A percentile compares a stretch with the other conserved stretches of the same genome.
These are phyloP conservation scores for Microtus oregoni DNA, from an alignment of 2,113 vertebrate genomes.

Conservation along the genomic window DNA sequence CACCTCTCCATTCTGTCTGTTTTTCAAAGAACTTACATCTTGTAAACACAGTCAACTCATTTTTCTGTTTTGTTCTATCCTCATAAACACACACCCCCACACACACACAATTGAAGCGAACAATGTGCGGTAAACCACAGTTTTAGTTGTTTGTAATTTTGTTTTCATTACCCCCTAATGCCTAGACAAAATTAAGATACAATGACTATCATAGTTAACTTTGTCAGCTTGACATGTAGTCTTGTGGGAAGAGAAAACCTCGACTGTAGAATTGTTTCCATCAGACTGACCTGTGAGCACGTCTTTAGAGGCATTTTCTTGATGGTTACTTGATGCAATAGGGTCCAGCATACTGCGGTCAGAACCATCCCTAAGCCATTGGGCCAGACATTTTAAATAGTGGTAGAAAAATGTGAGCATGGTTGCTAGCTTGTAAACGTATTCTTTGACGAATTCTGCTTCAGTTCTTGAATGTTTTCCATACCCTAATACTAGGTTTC, in stretches of 20 bases:
- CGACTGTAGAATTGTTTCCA: background rate
- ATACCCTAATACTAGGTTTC: too few relatives aligned
- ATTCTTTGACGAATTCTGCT: background rate
- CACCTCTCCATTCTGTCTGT: background rate
- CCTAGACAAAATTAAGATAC: background rate
- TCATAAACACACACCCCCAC: background rate
- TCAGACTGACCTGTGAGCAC: background rate
- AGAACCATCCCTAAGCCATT: background rate
- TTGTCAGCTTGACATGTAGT: background rate
- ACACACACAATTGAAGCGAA: background rate
- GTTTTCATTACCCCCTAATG: background rate
- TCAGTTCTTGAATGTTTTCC: background rate
- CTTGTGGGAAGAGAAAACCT: background rate
- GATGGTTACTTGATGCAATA: too few relatives aligned
- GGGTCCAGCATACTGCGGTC: too few relatives aligned
- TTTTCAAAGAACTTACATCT: background rate
- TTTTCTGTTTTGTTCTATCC: background rate
- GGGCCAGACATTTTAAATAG: background rate
- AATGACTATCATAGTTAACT: background rate
- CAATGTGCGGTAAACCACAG: background rate
- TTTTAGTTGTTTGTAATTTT: background rate
- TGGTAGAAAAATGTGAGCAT: too few relatives aligned
- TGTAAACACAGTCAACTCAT: background rate
- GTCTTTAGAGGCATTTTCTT: background rate
- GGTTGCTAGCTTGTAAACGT: rapidly evolving